Base-by-base conservation (phyloP, 2,113 vertebrate species). In the Poecilia latipinna region DNA sequence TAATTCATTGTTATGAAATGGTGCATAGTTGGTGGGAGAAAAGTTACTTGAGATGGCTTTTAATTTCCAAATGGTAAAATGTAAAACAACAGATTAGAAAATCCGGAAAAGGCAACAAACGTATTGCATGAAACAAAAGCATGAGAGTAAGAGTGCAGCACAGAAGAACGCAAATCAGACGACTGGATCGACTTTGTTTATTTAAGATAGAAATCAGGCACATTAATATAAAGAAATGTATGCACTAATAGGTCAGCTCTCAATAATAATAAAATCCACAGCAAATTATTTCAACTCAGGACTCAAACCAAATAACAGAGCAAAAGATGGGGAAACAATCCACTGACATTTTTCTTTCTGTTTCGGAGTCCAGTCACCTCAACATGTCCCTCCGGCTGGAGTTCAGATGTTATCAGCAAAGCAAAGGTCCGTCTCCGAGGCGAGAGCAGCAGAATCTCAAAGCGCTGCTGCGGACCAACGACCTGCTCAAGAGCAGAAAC, bases 121-220 rank as follows among this genome's bases (percentile, higher is more conserved):
- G 1, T 1, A 8, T 15, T 22, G 61, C 61, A 32, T n/a, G 31
- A 32, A 10, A 0, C 8, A 32, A 31, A 62, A 19, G 61, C 19
- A 22, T 54, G 24, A 57, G 22, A 22, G 3, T 5, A 6, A 2
- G 24, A n/a, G 51, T 54, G 15, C 19, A 54, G 48, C 22, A 24
- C 0, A 22, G 0, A n/a, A 57, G 22, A 57, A 24, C 1, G 51
- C 24, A 57, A 11, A 57, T 8, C 51, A 57, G 51, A 57, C 17
- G 0, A 39, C 10, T 64, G 4, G 19, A 22, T 0, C 72, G 1
- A 76, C 61, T 88, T 86, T 37, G 78, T 70, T 94, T 91, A 92
- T 91, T 74, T 89, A 83, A 82, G 83, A 88, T 92, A 90, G 89
- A 90, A 87, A 90, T 89, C 88, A 73, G 88, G 86, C 85, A 92